A percentile compares a stretch with the other conserved stretches of the same genome.
These are phyloP conservation scores for Diglossa cyanea DNA, from an alignment of 2,797 vertebrate genomes.

Conservation along the genomic window DNA sequence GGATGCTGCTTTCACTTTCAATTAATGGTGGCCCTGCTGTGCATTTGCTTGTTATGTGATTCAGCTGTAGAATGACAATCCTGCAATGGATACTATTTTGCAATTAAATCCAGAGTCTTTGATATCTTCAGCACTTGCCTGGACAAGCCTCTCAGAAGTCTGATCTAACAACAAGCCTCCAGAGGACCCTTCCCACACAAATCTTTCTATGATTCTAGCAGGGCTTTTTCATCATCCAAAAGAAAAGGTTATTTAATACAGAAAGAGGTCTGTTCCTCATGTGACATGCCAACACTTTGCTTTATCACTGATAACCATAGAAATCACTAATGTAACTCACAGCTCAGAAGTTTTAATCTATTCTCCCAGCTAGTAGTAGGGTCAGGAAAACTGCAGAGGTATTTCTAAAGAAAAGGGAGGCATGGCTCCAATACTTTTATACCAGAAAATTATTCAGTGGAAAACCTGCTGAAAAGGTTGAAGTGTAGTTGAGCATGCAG, in stretches of 20 bases:
- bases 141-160: not conserved
- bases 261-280: not conserved
- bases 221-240: not conserved
- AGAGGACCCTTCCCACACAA: not conserved
- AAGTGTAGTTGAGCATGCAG: not conserved
- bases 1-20: not conserved
- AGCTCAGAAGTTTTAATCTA: slow-evolving; percentile 6
- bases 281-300: not conserved
- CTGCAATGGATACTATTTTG: not conserved
- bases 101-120: not conserved
- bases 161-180: not conserved
- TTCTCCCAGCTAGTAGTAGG: not conserved
- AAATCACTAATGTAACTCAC: not conserved
- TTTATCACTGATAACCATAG: not conserved
- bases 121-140: not conserved
- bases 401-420: slow-evolving; percentile 28
- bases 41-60: not conserved
- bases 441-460: not conserved
- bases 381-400: not conserved
- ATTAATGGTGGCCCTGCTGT: not conserved
- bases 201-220: not conserved
- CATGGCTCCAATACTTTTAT: not conserved
- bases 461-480: not conserved
- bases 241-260: not conserved
- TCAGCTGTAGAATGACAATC: not conserved